Base-by-base conservation (phyloP, 2,797 vertebrate genomes). In the Micromesistius poutassou region DNA sequence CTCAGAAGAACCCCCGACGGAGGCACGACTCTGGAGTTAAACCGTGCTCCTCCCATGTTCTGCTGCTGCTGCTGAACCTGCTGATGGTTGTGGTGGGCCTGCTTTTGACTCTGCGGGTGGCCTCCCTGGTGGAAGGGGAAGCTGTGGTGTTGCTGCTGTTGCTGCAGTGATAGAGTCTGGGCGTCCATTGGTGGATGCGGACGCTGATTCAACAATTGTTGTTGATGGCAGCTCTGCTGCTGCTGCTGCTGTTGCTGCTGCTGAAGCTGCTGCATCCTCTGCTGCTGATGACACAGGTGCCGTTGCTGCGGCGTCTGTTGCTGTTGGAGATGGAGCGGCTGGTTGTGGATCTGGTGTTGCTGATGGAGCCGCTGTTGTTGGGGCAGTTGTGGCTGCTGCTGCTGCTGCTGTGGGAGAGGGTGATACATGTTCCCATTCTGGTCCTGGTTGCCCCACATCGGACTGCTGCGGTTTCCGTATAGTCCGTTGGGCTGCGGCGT, bases 401-500 rank as follows among this genome's bases (percentile, higher is more conserved):
- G 88, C 31, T 89, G 95, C 81, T 92, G 94, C 76, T 96, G 96
- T 87, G 96, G 93, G 77, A 91, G 76, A 33, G 92, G 90, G 83
- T 97, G 97, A 90, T 97, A 99, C 76, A 95, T 94, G 82, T 95
- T 97, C 72, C 96, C 96, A 90, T 97, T 97, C 87, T 96, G 96
- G 91, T 96, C 96, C 0, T 98, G 97, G 89, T 97, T 96, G 77
- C 96, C 96, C 98, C 98, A 99, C 96, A 99, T 97, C 42, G 97
- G 96, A 86, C 97, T 98, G 74, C 95, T 95, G 40, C 95, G 96
- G 89, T 95, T 96, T 87, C 97, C 95, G 94, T 97, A 99, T 85
- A 98, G 91, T 83, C 96, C 96, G 84, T 98, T 98, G 72, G 97
- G 91, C 80, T 97, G 97, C 87, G 93, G 94, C 76, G 92, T 93